Evolutionary conservation across 2,888 invertebrate species (phyloP).

Genomic region (Parascotia fuliginaria): DNA sequence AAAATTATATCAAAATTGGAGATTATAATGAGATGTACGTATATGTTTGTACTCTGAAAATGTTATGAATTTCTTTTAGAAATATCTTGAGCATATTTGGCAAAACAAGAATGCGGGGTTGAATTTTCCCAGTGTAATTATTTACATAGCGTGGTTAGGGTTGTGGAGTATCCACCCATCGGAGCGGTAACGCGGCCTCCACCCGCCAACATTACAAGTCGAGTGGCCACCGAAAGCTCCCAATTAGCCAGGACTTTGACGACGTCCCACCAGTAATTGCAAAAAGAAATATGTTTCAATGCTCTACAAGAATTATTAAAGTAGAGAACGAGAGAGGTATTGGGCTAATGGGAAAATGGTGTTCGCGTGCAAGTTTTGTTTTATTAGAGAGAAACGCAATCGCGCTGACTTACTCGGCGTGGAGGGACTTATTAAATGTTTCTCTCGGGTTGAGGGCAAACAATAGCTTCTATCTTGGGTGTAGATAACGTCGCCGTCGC

Average conservation of each 20-base stretch:
- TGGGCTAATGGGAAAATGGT: conserved; percentile 40
- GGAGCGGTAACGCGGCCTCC: conserved; percentile 48
- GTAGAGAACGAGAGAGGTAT: conserved; percentile 46
- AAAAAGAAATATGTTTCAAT: conserved; percentile 77
- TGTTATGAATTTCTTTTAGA: conserved; percentile 44
- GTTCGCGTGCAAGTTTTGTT: conserved; percentile 60
- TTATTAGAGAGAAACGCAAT: conserved; percentile 74
- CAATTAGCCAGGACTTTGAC: conserved; percentile 81
- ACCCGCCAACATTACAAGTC: conserved; percentile 69
- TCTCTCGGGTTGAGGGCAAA: conserved; percentile 69
- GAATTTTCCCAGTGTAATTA: conserved; percentile 61
- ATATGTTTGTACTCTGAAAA: conserved; percentile 20
- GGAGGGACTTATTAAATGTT: conserved; percentile 78
- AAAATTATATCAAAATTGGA: conserved; percentile 3
- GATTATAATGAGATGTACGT: conserved; percentile 10
- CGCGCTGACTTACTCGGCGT: conserved; percentile 64
- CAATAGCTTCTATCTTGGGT: conserved; percentile 75
- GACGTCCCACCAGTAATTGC: conserved; percentile 70
- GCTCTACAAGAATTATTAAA: conserved; percentile 69
- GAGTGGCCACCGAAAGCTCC: conserved; percentile 76
- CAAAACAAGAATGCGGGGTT: conserved; percentile 49
- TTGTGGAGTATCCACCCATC: conserved; percentile 41
- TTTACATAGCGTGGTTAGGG: conserved; percentile 59
- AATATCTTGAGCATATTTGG: conserved; percentile 55
- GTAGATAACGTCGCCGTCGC: conserved; percentile 75